Percentiles rank a stretch among this genome's conserved stretches.
These are phyloP conservation scores for Drosophila lacteicornis DNA, from an alignment of 1,140 invertebrate species.

Conservation along the genomic window DNA sequence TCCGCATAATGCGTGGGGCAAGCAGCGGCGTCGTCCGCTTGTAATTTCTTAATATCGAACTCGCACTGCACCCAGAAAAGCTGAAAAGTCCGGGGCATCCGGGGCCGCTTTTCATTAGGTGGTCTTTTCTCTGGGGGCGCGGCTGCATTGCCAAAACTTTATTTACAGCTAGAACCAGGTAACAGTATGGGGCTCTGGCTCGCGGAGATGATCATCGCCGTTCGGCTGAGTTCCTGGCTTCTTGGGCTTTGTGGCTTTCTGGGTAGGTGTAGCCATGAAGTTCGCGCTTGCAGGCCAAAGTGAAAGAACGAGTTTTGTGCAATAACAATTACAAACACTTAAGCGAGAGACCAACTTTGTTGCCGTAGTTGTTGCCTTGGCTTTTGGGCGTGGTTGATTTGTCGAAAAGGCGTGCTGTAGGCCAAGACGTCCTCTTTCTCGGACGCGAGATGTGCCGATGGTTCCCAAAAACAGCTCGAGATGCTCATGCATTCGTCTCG, in stretches of 20 bases:
- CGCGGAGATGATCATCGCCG: constrained; percentile 61
- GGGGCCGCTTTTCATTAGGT: constrained; percentile 69
- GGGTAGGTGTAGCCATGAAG: constrained; percentile 82
- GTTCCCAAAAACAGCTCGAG: constrained; percentile 2
- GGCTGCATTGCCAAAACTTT: constrained; percentile 68
- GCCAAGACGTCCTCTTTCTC: constrained; percentile 25
- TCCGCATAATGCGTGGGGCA: constrained; percentile 71
- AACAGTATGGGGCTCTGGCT: not conserved
- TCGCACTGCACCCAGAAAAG: constrained; percentile 67
- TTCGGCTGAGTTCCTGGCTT: constrained; percentile 16
- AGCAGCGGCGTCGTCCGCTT: constrained; percentile 9
- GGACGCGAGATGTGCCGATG: not conserved
- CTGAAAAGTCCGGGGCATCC: constrained; percentile 6
- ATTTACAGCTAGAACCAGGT: constrained; percentile 77
- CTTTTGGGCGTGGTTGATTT: constrained; percentile 40
- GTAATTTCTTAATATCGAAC: constrained; percentile 79
- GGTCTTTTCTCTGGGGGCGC: constrained; percentile 64
- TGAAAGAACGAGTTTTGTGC: constrained; percentile 77
- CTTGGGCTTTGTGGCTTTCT: constrained; percentile 14
- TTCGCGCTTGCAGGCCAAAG: constrained; percentile 80
- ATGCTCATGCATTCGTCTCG: constrained; percentile 5
- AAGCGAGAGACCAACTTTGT: constrained; percentile 25
- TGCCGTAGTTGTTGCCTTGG: constrained; percentile 3
- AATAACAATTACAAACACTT: constrained; percentile 67
- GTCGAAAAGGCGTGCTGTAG: constrained; percentile 28